A percentile compares a stretch with the other conserved stretches of the same genome.
Conservation (phyloP, 2,888 invertebrate genomes). For the Abrostola tripartita region DNA sequence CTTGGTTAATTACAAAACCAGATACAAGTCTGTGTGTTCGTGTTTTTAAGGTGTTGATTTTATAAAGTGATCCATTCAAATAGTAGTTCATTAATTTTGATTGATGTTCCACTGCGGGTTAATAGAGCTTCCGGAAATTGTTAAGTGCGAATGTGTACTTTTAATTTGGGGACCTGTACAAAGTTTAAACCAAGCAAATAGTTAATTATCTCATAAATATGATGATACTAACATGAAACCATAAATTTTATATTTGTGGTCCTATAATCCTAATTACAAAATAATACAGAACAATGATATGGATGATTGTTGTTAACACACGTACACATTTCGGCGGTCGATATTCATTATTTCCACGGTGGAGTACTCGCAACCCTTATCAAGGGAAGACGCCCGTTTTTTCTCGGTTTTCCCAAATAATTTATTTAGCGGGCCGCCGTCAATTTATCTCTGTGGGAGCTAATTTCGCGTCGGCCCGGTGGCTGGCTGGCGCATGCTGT, state of each 20-base stretch:
- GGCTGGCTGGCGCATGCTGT: conserved; percentile 88
- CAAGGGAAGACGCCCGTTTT: conserved; percentile 87
- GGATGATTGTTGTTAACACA: conserved; percentile 44
- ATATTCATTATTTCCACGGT: conserved; percentile 84
- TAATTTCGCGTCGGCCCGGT: conserved; percentile 88
- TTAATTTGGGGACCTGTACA: conserved; percentile 22
- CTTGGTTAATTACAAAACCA: conserved; percentile 55
- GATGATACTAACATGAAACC: not conserved
- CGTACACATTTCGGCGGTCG: conserved; percentile 66
- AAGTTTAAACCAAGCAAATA: not conserved
- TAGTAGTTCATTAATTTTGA: conserved; percentile 51
- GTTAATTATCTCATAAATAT: not conserved
- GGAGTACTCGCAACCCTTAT: conserved; percentile 85
- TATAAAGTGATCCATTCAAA: conserved; percentile 49
- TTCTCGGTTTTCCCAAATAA: conserved; percentile 89
- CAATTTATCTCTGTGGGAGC: conserved; percentile 88
- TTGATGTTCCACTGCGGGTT: conserved; percentile 41
- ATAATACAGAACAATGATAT: conserved; percentile 7
- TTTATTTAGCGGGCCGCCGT: conserved; percentile 87
- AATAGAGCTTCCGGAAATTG: conserved; percentile 37
- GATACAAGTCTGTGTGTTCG: conserved; percentile 41
- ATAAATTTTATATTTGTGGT: not conserved
- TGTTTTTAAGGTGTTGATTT: conserved; percentile 54
- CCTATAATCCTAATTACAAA: not conserved
- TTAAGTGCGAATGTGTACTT: conserved; percentile 24